Conservation (phyloP, 1,140 invertebrate genomes). For the Eupristina koningsbergeri region DNA sequence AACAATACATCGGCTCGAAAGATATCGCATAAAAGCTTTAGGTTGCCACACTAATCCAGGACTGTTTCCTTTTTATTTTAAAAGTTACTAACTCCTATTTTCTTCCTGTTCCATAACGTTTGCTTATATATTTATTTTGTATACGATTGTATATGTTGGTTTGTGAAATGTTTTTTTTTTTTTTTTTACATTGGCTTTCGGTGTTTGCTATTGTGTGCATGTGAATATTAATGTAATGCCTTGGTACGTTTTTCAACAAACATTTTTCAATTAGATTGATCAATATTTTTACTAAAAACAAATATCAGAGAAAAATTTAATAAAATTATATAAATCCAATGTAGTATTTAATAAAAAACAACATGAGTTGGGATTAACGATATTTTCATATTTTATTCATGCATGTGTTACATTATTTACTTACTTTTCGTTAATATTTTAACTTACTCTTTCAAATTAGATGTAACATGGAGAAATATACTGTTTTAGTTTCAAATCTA, state of each 20-base stretch:
- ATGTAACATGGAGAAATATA: not conserved
- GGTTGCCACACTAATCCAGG: slow-evolving; percentile 59
- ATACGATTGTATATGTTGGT: slow-evolving; percentile 27
- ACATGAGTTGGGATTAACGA: too few relatives aligned
- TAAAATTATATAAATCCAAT: not conserved
- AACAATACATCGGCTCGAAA: slow-evolving; percentile 30
- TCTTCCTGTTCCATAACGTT: slow-evolving; percentile 47
- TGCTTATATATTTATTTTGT: slow-evolving; percentile 52
- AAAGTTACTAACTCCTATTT: slow-evolving; percentile 47
- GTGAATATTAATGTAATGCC: slow-evolving; percentile 42
- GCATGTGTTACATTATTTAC: not conserved
- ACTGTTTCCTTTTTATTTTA: slow-evolving; percentile 40
- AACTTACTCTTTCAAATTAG: not conserved
- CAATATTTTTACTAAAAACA: slow-evolving; percentile 1
- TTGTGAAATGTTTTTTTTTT: slow-evolving; percentile 29
- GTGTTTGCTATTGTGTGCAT: slow-evolving; percentile 66
- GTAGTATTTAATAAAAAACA: not conserved
- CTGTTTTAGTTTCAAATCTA: not conserved
- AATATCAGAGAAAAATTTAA: not conserved
- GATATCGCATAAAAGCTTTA: slow-evolving; percentile 53
- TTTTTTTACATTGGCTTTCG: slow-evolving; percentile 54
- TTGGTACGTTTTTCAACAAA: slow-evolving; percentile 13
- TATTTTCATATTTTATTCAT: not conserved
- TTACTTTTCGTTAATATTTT: not conserved
- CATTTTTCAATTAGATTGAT: slow-evolving; percentile 25